Evolutionary conservation across 2,888 invertebrate genomes (phyloP), one percentile per base, ranked within the genome.

Genomic region (Neria commutata): DNA sequence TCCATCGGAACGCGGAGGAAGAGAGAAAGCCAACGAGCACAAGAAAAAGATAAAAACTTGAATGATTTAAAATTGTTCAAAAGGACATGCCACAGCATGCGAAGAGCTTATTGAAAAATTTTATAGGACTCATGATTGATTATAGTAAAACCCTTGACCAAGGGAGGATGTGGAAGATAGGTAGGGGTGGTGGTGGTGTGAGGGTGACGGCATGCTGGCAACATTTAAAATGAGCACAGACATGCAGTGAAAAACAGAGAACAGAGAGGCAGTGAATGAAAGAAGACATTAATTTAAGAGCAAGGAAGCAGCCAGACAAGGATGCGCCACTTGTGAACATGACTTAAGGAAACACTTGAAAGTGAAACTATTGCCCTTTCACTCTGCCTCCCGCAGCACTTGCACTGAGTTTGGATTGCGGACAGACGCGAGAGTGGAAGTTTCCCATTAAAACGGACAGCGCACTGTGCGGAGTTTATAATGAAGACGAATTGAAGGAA

Each of bases 401-500:
- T 29, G 29, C 29, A 29, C 6, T 11, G 6, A 11, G 11, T 29
- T 6, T 11, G 29, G 29, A 29, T 8, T 8, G 6, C 29, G 6
- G 29, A 29, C 6, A 29, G 29, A 29, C 48, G 40, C 49, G 54
- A 54, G 48, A 42, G 26, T 55, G 53, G 50, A 60, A 54, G 49
- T 51, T 45, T 58, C 56, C 56, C 50, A 63, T 63, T 60, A 56
- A 58, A 46, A 24, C 37, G 37, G 37, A 60, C 55, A 52, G n/a
- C n/a, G n/a, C n/a, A n/a, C 54, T 29, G 21, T 26, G 21, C 2
- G 34, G 50, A 55, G 60, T 49, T 51, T 56, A 54, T 60, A 60
- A 58, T 63, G 60, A 60, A 58, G 55, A 60, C 58, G 49, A 63
- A 58, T 63, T 48, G 60, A 56, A 55, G 4, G 54, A 54, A 45